Evolutionary conservation across 2,888 invertebrate species (phyloP).

Genomic region (Thereva unica): DNA sequence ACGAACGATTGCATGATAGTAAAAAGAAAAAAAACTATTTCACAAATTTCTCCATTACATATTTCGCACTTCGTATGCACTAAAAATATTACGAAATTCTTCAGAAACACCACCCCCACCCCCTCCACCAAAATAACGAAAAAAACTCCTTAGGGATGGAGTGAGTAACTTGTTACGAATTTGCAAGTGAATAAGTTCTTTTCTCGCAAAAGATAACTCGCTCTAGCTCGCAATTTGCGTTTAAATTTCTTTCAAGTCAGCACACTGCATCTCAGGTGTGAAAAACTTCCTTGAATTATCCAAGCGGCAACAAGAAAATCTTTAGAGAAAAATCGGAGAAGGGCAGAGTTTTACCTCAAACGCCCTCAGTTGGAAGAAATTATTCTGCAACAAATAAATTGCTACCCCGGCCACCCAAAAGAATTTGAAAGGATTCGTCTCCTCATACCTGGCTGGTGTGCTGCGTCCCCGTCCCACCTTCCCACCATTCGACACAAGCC

Average conservation of each 20-base stretch:
- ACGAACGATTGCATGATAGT: no score
- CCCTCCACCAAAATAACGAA: no score
- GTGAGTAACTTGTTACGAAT: neutral
- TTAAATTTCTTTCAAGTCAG: slow-evolving; percentile 30
- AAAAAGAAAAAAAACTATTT: no score
- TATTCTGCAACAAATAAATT: slow-evolving; percentile 32
- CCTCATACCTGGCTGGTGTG: no score
- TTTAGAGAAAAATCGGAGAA: slow-evolving; percentile 15
- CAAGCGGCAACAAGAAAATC: slow-evolving; percentile 28
- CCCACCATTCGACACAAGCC: no score
- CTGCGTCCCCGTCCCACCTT: no score
- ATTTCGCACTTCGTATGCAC: no score
- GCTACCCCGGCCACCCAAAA: slow-evolving; percentile 20
- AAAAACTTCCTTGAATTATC: slow-evolving; percentile 28
- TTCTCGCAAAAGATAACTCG: slow-evolving; percentile 2
- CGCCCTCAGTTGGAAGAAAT: slow-evolving; percentile 23
- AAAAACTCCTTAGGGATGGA: no score
- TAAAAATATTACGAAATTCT: no score
- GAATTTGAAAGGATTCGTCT: slow-evolving; percentile 12
- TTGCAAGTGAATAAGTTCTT: slow-evolving; percentile 26
- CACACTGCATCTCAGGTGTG: slow-evolving; percentile 28
- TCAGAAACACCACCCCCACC: no score
- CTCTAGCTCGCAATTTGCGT: slow-evolving; percentile 19
- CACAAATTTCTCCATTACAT: no score
- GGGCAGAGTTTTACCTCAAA: slow-evolving; percentile 19